These are phyloP conservation scores for Eclectus roratus DNA, from an alignment of 2,113 vertebrate species.

Conservation along the genomic window DNA sequence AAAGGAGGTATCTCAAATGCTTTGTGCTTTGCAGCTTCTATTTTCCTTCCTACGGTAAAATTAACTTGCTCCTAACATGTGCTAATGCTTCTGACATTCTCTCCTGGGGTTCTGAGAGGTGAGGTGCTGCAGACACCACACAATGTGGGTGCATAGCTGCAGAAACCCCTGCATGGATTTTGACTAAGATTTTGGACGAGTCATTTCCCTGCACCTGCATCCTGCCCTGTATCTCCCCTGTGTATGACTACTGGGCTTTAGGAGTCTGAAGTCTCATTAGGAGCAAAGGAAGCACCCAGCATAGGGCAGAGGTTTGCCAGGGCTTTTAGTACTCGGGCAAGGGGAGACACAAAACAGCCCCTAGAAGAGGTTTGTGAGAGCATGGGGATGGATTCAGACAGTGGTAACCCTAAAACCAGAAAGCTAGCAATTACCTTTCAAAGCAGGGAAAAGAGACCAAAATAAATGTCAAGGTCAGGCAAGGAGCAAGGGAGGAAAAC, in stretches of 20 bases:
- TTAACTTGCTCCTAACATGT: neutral
- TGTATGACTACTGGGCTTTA: accelerated
- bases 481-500: neutral
- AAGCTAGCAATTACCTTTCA: neutral
- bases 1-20: neutral
- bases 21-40: neutral
- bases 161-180: neutral
- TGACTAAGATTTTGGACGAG: neutral
- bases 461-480: neutral
- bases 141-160: accelerated
- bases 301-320: neutral
- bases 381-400: neutral
- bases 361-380: neutral
- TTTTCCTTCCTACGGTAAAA: neutral
- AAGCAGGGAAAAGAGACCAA: neutral
- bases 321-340: accelerated
- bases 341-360: neutral
- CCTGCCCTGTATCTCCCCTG: too few relatives aligned
- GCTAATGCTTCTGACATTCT: neutral
- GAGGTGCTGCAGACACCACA: neutral
- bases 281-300: neutral
- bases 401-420: neutral
- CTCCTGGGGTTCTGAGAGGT: neutral
- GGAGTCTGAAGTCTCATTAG: accelerated
- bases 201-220: neutral